These are phyloP conservation scores for Trachops cirrhosus DNA, from an alignment of 2,797 vertebrate genomes.

Conservation along the genomic window DNA sequence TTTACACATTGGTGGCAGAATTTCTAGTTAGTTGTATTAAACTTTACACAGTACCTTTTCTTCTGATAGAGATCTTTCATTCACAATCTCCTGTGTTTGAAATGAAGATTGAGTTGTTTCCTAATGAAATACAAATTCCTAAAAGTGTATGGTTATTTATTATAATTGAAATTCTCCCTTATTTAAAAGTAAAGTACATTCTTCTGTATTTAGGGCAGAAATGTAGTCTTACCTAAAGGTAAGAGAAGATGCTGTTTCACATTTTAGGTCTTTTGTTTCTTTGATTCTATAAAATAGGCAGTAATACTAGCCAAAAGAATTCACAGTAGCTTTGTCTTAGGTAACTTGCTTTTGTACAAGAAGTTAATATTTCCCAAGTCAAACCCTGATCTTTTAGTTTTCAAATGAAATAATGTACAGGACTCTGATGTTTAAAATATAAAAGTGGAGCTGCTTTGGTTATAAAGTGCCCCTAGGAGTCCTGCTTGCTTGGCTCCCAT, in stretches of 20 bases:
- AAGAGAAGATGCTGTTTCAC: background rate
- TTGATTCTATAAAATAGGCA: background rate
- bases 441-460: background rate
- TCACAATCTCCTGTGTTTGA: background rate
- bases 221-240: background rate
- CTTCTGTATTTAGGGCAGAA: background rate
- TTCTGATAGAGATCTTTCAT: background rate
- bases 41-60: background rate
- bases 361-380: slow-evolving; percentile 9
- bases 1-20: background rate
- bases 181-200: slow-evolving; percentile 13
- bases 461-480: background rate
- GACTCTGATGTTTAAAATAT: slow-evolving; percentile 1
- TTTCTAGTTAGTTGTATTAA: background rate
- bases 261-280: background rate
- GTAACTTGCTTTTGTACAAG: background rate
- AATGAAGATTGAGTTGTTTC: background rate
- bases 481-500: background rate
- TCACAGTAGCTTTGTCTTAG: background rate
- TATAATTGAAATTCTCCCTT: slow-evolving; percentile 20
- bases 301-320: background rate
- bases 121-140: slow-evolving; percentile 1
- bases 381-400: slow-evolving; percentile 4
- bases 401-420: background rate
- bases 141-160: background rate